A percentile compares a stretch with the other conserved stretches of the same genome.
Evolutionary conservation across 2,797 vertebrate species (phyloP).

Genomic region (Mormyrops boulengeri): DNA sequence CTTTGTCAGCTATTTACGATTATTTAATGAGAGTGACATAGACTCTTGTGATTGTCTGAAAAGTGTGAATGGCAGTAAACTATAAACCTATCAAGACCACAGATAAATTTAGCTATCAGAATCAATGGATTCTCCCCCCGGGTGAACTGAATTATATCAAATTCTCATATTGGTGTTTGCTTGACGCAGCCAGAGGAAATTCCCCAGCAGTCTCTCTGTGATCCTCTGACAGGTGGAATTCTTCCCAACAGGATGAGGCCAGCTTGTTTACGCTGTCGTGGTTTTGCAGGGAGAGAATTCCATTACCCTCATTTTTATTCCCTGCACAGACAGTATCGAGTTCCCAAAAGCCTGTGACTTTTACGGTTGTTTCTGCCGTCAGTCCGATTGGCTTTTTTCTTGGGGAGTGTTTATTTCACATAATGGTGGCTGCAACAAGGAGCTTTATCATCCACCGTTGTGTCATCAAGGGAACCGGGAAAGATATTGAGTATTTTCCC

Average conservation of each 20-base stretch:
- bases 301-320: conserved; percentile 40
- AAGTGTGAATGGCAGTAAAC: conserved; percentile 30
- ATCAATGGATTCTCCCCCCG: neutral
- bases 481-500: conserved; percentile 19
- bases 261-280: neutral
- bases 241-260: neutral
- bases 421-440: conserved; percentile 32
- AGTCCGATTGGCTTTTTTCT: conserved; percentile 38
- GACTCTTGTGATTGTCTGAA: neutral
- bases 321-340: conserved; percentile 33
- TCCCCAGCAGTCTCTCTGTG: conserved; percentile 3
- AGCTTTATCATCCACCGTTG: conserved; percentile 31
- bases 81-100: conserved; percentile 37
- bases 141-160: neutral
- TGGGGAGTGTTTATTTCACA: conserved; percentile 40
- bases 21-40: neutral
- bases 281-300: conserved; percentile 30
- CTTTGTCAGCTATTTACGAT: neutral
- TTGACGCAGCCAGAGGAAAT: conserved; percentile 37
- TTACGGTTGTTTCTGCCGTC: conserved; percentile 32
- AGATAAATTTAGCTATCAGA: neutral
- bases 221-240: conserved; percentile 7
- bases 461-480: conserved; percentile 30
- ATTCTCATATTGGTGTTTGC: conserved; percentile 13
- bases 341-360: conserved; percentile 36